Evolutionary conservation across 2,113 vertebrate genomes (phyloP).

Genomic region (Felis catus): F.catus_Fca126_mat1.0 CM031421.1:27013001-27013500

Average conservation of each 20-base stretch:
- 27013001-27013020: constrained; percentile 32
- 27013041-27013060: not conserved
- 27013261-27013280: constrained; percentile 41
- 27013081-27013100: not conserved
- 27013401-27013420: not conserved
- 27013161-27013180: not conserved
- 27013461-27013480: not conserved
- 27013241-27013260: constrained; percentile 33
- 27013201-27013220: not conserved
- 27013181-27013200: not conserved
- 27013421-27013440: not conserved
- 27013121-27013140: constrained; percentile 19
- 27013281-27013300: constrained; percentile 27
- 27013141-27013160: not conserved
- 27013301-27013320: constrained; percentile 10
- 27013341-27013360: not conserved
- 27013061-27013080: not conserved
- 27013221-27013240: constrained; percentile 30
- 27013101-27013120: not conserved
- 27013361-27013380: not conserved
- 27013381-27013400: not conserved
- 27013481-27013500: not conserved
- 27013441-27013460: not conserved
- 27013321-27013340: not conserved
- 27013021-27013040: not conserved